These are phyloP conservation scores for Phylloscopus collybita DNA, from an alignment of 2,797 vertebrate genomes.

Conservation along the genomic window DNA sequence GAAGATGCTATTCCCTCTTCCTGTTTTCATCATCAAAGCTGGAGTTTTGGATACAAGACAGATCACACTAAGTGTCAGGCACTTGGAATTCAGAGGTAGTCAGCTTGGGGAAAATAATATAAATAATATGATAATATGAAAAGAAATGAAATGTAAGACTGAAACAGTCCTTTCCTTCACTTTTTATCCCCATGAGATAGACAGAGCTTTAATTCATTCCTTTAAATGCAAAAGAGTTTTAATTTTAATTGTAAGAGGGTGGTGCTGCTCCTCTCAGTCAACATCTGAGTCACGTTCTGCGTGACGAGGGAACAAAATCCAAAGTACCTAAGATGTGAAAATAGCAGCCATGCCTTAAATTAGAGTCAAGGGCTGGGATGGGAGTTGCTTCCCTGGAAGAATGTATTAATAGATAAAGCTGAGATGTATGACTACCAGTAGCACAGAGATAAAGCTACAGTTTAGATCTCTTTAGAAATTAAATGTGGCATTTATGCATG, in stretches of 20 bases:
- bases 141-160: neutral
- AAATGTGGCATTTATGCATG: neutral
- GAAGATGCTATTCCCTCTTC: neutral
- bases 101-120: neutral
- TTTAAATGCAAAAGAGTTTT: neutral
- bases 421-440: neutral
- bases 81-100: neutral
- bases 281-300: constrained; percentile 14
- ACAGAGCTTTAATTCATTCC: neutral
- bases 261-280: constrained; percentile 8
- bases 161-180: neutral
- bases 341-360: constrained; percentile 13
- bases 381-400: neutral
- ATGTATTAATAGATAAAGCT: constrained; percentile 15
- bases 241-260: neutral
- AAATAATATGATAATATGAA: neutral
- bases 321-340: constrained; percentile 4
- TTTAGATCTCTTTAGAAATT: neutral
- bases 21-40: neutral
- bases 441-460: neutral
- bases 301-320: neutral
- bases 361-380: neutral
- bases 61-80: neutral
- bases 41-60: neutral
- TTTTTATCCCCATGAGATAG: neutral